Conservation (phyloP, 1,140 invertebrate genomes). For the Metaphire vulgaris region DNA sequence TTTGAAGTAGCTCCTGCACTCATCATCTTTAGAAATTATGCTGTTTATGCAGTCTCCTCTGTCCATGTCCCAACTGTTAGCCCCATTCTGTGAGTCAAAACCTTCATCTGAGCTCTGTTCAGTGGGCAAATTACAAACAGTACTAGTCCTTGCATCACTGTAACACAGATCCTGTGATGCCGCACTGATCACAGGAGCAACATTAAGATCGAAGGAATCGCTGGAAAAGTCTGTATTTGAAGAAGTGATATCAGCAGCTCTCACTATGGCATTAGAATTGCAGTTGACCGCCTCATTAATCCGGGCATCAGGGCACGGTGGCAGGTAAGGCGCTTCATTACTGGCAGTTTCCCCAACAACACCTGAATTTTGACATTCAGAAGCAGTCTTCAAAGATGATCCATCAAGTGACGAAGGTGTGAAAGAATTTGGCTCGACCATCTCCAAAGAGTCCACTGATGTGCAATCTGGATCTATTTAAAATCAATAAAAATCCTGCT, state of each 20-base stretch:
- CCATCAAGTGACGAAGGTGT: background rate
- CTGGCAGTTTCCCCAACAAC: background rate
- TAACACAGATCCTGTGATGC: background rate
- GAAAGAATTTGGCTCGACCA: background rate
- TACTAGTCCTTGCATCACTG: background rate
- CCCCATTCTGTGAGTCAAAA: constrained; percentile 8
- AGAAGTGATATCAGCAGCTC: background rate
- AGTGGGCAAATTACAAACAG: too few relatives aligned
- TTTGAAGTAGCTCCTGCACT: constrained; percentile 30
- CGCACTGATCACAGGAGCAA: background rate
- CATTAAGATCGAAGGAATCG: background rate
- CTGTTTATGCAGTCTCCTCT: constrained; percentile 1
- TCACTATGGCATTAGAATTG: background rate
- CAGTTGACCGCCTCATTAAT: background rate
- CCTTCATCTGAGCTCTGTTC: background rate
- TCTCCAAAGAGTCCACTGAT: background rate
- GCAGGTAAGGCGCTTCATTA: background rate
- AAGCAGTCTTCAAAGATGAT: background rate
- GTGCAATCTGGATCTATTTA: background rate
- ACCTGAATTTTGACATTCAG: background rate
- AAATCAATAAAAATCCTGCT: too few relatives aligned
- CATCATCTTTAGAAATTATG: constrained; percentile 20
- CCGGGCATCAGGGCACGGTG: background rate
- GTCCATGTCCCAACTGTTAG: constrained; percentile 30
- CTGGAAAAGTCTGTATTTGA: too few relatives aligned